A percentile compares a stretch with the other conserved stretches of the same genome.
These are phyloP conservation scores for Masticophis lateralis DNA, from an alignment of 2,797 vertebrate species.

Conservation along the genomic window DNA sequence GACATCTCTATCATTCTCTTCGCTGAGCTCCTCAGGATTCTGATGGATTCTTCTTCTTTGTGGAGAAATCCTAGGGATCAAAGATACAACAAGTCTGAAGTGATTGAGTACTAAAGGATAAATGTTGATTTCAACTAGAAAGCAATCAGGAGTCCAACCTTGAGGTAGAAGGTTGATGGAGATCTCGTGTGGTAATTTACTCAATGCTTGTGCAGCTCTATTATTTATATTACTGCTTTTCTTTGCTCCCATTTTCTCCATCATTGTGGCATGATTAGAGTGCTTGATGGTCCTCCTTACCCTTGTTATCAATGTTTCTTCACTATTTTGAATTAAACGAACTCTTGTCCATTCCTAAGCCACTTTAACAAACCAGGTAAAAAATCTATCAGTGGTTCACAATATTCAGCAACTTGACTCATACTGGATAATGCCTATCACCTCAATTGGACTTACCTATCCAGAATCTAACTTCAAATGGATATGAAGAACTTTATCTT, in stretches of 20 bases:
- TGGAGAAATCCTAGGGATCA: constrained; percentile 74
- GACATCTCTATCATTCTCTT: constrained; percentile 89
- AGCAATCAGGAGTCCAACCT: not conserved
- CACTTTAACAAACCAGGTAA: not conserved
- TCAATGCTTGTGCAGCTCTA: not conserved
- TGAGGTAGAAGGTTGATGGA: not conserved
- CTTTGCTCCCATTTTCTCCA: not conserved
- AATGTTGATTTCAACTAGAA: not conserved
- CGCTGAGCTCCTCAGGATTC: constrained; percentile 73
- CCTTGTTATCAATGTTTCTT: not conserved
- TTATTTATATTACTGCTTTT: not conserved
- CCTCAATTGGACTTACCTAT: not conserved
- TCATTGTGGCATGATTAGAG: not conserved
- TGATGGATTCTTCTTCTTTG: constrained; percentile 60
- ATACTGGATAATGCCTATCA: not conserved
- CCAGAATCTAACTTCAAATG: not conserved
- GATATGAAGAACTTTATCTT: not conserved
- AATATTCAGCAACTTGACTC: not conserved
- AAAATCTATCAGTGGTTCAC: not conserved
- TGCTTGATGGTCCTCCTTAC: not conserved
- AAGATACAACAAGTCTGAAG: not conserved
- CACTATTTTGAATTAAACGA: not conserved
- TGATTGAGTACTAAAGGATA: not conserved
- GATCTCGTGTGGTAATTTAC: not conserved
- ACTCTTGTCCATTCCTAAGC: not conserved